Conservation (phyloP, 2,888 invertebrate species). For the Scrobipalpa atriplicella region DNA sequence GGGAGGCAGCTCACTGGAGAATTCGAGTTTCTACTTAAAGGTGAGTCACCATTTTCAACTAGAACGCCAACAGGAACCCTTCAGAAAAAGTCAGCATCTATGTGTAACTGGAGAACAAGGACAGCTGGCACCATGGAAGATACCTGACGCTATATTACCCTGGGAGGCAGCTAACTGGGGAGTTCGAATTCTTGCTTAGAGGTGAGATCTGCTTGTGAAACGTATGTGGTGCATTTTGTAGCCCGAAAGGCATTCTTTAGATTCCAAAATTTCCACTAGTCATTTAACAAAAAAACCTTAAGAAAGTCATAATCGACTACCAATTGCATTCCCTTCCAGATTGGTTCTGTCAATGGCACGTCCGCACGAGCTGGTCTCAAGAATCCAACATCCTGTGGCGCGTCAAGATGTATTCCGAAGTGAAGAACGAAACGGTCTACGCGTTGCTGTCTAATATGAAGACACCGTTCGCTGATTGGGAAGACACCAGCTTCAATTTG, state of each 20-base stretch:
- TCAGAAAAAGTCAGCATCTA: conserved; percentile 86
- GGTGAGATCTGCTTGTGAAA: conserved; percentile 51
- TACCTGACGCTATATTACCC: conserved; percentile 87
- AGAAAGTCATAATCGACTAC: too few species aligned
- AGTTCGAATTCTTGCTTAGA: conserved; percentile 83
- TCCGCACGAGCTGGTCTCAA: conserved; percentile 87
- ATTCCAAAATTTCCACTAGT: conserved; percentile 33
- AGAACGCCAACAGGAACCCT: conserved; percentile 94
- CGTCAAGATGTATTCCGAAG: conserved; percentile 83
- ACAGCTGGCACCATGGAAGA: conserved; percentile 85
- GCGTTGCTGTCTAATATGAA: conserved; percentile 75
- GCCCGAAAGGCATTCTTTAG: too few species aligned
- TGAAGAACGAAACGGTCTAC: conserved; percentile 75
- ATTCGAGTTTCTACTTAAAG: conserved; percentile 83
- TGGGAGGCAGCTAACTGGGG: conserved; percentile 87
- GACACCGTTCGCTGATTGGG: conserved; percentile 84
- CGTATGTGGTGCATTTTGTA: too few species aligned
- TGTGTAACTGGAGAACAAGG: conserved; percentile 84
- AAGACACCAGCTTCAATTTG: conserved; percentile 79
- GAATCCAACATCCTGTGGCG: conserved; percentile 84
- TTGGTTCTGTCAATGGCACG: conserved; percentile 80
- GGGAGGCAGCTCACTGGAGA: conserved; percentile 88
- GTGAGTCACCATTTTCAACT: too few species aligned
- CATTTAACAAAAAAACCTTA: too few species aligned
- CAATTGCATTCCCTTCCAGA: conserved; percentile 59